phyloP scores from a whole-genome alignment of 2,888 invertebrate species.

The Drosophila bunnanda region DNA sequence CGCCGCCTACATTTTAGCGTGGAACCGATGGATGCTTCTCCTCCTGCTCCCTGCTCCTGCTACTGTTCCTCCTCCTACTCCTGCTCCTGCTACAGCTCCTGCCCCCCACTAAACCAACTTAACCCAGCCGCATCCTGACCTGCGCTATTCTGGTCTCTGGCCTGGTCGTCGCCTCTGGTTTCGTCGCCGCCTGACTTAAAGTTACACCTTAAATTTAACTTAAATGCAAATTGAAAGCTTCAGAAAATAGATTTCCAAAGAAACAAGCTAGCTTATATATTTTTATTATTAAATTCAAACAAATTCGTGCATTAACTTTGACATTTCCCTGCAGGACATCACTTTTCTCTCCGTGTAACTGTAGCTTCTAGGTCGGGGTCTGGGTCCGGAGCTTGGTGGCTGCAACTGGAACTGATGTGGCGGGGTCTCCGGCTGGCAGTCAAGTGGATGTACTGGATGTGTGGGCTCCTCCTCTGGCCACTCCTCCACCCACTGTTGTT shows the following conservation, averaged over 20 bases:
- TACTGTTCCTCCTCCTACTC: not conserved
- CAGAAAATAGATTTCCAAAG: not conserved
- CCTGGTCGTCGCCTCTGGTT: slow-evolving; percentile 13
- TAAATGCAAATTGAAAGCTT: not conserved
- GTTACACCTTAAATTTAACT: not conserved
- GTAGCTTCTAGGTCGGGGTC: not conserved
- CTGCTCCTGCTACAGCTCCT: not conserved
- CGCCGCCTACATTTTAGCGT: slow-evolving; percentile 33
- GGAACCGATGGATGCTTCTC: slow-evolving; percentile 18
- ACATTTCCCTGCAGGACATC: not conserved
- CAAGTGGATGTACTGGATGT: slow-evolving; percentile 31
- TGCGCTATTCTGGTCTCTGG: slow-evolving; percentile 25
- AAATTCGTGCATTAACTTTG: not conserved
- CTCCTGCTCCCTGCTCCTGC: not conserved
- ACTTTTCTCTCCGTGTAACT: not conserved
- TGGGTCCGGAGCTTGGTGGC: slow-evolving; percentile 1
- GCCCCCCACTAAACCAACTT: not conserved
- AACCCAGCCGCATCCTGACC: slow-evolving; percentile 27
- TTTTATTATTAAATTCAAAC: not conserved
- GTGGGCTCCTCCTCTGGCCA: not conserved
- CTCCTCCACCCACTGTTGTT: not conserved
- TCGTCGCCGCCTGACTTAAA: slow-evolving; percentile 1
- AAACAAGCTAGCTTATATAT: not conserved
- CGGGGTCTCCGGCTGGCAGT: slow-evolving; percentile 28
- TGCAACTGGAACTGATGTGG: slow-evolving; percentile 20